phyloP scores from a whole-genome alignment of 2,797 vertebrate species.

The Oryzias sinensis region DNA sequence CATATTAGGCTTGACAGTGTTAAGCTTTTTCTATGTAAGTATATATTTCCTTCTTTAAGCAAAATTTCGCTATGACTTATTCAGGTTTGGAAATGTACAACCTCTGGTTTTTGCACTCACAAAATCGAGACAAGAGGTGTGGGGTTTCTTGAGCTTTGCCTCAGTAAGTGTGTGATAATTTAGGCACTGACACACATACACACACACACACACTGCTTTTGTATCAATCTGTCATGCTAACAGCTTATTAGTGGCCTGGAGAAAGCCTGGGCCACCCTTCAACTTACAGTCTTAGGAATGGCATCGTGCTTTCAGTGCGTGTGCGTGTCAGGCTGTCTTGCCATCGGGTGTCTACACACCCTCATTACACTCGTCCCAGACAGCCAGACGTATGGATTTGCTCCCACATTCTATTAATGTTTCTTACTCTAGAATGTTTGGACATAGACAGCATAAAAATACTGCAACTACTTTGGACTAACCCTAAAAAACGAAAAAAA shows the following conservation, averaged over 20 bases:
- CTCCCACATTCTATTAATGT: slow-evolving; percentile 42
- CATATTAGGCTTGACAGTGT: too few relatives aligned
- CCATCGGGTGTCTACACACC: slow-evolving; percentile 47
- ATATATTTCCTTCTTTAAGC: too few relatives aligned
- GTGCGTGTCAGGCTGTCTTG: slow-evolving; percentile 49
- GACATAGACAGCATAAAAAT: slow-evolving; percentile 20
- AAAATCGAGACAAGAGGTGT: slow-evolving; percentile 29
- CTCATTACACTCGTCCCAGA: slow-evolving; percentile 53
- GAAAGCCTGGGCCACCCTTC: slow-evolving; percentile 69
- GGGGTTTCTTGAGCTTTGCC: slow-evolving; percentile 50
- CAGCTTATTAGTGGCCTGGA: slow-evolving; percentile 79
- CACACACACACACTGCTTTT: slow-evolving; percentile 47
- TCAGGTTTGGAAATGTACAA: slow-evolving; percentile 44
- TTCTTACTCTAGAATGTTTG: slow-evolving; percentile 28
- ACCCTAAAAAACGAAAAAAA: slow-evolving; percentile 20
- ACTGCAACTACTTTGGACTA: slow-evolving; percentile 12
- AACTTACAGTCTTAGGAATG: slow-evolving; percentile 61
- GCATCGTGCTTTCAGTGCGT: slow-evolving; percentile 23
- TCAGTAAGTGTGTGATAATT: slow-evolving; percentile 77
- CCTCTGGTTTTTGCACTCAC: slow-evolving; percentile 39
- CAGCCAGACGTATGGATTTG: slow-evolving; percentile 35
- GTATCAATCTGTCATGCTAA: slow-evolving; percentile 79
- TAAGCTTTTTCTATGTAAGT: too few relatives aligned
- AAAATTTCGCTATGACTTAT: too few relatives aligned
- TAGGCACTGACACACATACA: slow-evolving; percentile 69